Evolutionary conservation across 2,797 vertebrate species (phyloP), one percentile per base, ranked within the genome.

Genomic region (Oceanodroma leucorhoa): DNA sequence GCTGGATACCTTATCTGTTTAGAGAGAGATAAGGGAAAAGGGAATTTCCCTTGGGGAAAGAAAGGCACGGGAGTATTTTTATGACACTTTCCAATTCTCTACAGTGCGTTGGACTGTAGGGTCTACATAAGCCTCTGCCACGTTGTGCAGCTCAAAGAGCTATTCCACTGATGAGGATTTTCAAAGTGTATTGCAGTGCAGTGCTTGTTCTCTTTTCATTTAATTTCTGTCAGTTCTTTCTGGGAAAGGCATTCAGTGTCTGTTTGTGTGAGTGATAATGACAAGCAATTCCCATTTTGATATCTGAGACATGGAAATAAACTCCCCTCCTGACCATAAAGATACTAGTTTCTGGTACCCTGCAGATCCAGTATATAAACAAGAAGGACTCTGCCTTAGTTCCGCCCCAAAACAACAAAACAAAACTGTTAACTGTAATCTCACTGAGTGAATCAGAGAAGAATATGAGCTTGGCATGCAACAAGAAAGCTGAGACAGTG

Each of bases 341-440:
- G 64, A 54, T 87, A 48, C 53, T 89, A 70, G 40, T 87, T 95
- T 87, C 60, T 90, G 51, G 43, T 87, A 61, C 60, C 34, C 67
- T 85, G 67, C 60, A 62, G 60, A 50, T 77, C 40, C 90, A 13
- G 4, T 83, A 20, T 82, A 77, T 70, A 77, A 76, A 53, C 30
- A 93, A 90, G 70, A 51, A 76, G 51, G 70, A 55, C 54, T 75
- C 17, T 89, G 53, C 70, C 36, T 89, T 76, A 24, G 0, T 41
- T 26, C 11, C 22, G 26, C 6, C 2, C 1, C 10, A 13, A 71
- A 83, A 54, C 40, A 82, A 48, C 32, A 72, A 81, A 94, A 22
- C 62, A 82, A 67, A 92, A 84, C 64, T 69, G 38, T 85, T 84
- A 89, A 87, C 64, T 93, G 50, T 90, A 94, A 92, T 92, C 64